A percentile compares a stretch with the other conserved stretches of the same genome.
phyloP scores from a whole-genome alignment of 2,797 vertebrate genomes.

The Glossophaga mutica region DNA sequence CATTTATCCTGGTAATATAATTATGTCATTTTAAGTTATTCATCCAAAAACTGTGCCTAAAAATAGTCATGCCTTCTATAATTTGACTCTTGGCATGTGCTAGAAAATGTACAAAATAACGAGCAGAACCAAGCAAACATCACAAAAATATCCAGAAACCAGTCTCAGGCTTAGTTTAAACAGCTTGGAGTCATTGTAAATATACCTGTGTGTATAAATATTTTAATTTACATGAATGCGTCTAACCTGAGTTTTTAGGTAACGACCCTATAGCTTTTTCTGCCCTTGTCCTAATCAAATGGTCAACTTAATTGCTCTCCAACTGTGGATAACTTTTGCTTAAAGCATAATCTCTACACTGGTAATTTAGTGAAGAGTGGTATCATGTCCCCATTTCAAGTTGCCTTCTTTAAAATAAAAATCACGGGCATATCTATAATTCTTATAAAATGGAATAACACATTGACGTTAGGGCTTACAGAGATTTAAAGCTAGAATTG shows the following conservation, averaged over 20 bases:
- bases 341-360: not conserved
- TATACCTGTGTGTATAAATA: not conserved
- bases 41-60: not conserved
- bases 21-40: not conserved
- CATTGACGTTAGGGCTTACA: not conserved
- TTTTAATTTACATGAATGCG: not conserved
- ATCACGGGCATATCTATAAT: not conserved
- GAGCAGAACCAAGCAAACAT: not conserved
- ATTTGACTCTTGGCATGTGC: not conserved
- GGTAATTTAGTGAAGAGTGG: not conserved
- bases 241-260: not conserved
- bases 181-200: not conserved
- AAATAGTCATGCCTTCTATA: not conserved
- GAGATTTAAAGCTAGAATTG: not conserved
- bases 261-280: not conserved
- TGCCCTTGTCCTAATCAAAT: not conserved
- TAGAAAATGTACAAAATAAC: not conserved
- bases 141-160: not conserved
- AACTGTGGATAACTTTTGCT: not conserved
- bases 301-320: not conserved
- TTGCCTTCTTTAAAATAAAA: slow-evolving; percentile 23
- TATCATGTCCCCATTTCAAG: not conserved
- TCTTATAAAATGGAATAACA: not conserved
- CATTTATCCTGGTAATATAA: not conserved
- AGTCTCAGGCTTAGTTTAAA: not conserved